Evolutionary conservation across 92 coral and sea anemone species (phyloP), one percentile per base, ranked within the genome.

Genomic region (Palythoa caribaeorum): DNA sequence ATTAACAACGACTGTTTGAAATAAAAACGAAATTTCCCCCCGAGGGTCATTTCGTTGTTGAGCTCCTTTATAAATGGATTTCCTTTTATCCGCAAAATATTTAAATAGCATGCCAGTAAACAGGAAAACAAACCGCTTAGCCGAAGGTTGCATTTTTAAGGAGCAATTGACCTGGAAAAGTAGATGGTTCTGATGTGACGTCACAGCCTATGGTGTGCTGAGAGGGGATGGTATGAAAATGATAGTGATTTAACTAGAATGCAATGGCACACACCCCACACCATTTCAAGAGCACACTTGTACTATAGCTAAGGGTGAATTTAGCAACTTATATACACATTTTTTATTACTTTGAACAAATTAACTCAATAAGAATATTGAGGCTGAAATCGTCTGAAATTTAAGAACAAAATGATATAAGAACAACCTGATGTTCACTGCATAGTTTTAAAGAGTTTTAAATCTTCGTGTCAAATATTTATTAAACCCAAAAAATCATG

Each of bases 81-180:
- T 81, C 36, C 39, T 6, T 54, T 63, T 81, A 66, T 66, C 47
- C 15, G 40, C 8, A 81, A 80, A 59, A 81, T 53, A 44, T 63
- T n/a, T 36, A 66, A 44, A 81, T 19, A 66, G 47, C 59, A 12
- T 38, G 75, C 75, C 47, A 66, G 62, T 81, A 65, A 81, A 81
- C 76, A 47, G 63, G 75, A 65, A 65, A 66, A 65, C 86, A 66
- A 81, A 81, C 54, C 47, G 16, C 11, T 16, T 52, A 20, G 71
- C 51, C 44, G 35, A 36, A 65, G 86, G 16, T 62, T 59, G 11
- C 9, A 36, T 55, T 52, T 44, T 77, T 77, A 51, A 40, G 62
- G 20, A 81, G 40, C 48, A 47, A 81, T 65, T 63, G 86, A 20
- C 39, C 38, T 47, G 86, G n/a, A 63, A 39, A 63, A 38, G 59